These are phyloP conservation scores for Cyanoramphus novaezelandiae DNA, from an alignment of 2,113 vertebrate species.

Conservation along the genomic window DNA sequence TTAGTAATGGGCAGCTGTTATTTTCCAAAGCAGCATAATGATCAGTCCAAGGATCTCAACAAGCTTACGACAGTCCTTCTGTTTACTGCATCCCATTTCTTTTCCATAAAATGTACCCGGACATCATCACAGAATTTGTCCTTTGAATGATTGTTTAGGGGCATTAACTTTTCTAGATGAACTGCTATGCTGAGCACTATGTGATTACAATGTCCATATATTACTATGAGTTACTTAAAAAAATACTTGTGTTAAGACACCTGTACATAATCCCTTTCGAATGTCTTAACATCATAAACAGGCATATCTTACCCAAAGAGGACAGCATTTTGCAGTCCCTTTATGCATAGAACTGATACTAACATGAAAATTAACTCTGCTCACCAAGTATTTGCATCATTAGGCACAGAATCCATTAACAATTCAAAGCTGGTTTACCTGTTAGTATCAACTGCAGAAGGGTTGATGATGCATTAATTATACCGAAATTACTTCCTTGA, in stretches of 20 bases:
- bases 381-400: background rate
- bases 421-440: constrained; percentile 41
- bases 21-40: background rate
- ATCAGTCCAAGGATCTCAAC: background rate
- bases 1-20: background rate
- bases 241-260: background rate
- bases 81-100: background rate
- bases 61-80: background rate
- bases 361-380: background rate
- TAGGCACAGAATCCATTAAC: background rate
- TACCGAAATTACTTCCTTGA: background rate
- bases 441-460: constrained; percentile 60
- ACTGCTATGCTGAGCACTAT: background rate
- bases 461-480: constrained; percentile 35
- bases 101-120: background rate
- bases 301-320: background rate
- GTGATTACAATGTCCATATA: background rate
- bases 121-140: background rate
- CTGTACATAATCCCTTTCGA: background rate
- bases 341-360: background rate
- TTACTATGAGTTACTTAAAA: background rate
- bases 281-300: background rate
- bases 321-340: background rate
- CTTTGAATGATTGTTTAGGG: background rate
- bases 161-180: background rate